These are phyloP conservation scores for Actinemys pallida DNA, from an alignment of 2,113 vertebrate species.

Conservation along the genomic window DNA sequence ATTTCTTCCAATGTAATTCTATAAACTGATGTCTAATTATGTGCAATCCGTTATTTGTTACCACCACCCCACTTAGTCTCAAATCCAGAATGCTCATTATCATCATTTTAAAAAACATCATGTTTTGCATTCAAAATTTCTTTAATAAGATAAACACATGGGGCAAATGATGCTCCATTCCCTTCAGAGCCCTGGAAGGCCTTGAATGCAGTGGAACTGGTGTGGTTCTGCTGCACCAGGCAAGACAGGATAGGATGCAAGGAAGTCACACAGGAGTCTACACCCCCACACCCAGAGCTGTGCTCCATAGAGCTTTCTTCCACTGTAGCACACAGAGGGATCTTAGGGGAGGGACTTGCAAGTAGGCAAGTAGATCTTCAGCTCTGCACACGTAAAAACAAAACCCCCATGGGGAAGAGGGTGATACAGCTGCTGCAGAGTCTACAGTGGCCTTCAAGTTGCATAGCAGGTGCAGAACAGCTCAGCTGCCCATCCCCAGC, in stretches of 20 bases:
- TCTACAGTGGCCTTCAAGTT: background rate
- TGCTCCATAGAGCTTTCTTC: background rate
- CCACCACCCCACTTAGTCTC: conserved; percentile 30
- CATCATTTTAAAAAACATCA: background rate
- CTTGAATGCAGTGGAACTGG: background rate
- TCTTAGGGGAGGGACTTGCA: background rate
- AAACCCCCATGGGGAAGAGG: background rate
- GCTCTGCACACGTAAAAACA: background rate
- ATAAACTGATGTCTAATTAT: conserved; percentile 42
- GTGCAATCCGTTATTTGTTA: conserved; percentile 14
- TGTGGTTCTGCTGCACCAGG: background rate
- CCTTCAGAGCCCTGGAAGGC: background rate
- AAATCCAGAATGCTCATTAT: conserved; percentile 32
- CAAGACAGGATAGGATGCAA: background rate
- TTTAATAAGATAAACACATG: background rate
- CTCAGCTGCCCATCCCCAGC: background rate
- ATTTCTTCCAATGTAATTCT: conserved; percentile 44
- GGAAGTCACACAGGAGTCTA: background rate
- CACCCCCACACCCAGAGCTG: accelerated
- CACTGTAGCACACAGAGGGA: accelerated
- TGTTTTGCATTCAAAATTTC: background rate
- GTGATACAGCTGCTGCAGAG: background rate
- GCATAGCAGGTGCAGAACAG: background rate
- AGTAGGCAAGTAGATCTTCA: background rate
- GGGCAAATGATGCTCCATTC: background rate